These are phyloP conservation scores for Morus bassanus DNA, from an alignment of 2,797 vertebrate species.

Conservation along the genomic window DNA sequence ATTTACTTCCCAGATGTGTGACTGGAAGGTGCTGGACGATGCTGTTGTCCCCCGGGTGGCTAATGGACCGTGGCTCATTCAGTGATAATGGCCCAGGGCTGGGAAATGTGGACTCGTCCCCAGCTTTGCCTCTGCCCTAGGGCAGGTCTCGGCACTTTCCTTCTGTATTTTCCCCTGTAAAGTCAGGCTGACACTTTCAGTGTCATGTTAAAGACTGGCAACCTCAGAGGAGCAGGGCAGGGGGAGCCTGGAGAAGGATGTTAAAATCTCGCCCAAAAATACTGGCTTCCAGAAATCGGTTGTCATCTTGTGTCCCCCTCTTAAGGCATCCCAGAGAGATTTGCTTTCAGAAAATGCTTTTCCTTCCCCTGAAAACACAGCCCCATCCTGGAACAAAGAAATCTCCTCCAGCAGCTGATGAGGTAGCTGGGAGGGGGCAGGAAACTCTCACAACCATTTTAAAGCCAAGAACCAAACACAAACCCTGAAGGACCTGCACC, in stretches of 20 bases:
- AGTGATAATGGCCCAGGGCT: neutral
- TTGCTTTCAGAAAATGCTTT: neutral
- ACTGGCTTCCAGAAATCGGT: neutral
- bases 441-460: neutral
- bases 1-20: neutral
- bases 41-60: neutral
- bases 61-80: neutral
- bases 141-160: neutral
- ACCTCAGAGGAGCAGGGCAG: rapidly evolving
- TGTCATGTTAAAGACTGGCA: neutral
- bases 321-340: neutral
- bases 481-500: neutral
- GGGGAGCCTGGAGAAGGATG: neutral
- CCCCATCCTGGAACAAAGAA: neutral
- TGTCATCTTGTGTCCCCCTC: neutral
- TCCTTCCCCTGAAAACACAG: neutral
- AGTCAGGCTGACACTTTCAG: neutral
- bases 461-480: neutral
- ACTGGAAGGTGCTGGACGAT: neutral
- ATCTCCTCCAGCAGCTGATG: neutral
- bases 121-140: neutral
- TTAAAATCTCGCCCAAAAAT: neutral
- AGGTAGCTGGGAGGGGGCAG: neutral
- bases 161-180: neutral
- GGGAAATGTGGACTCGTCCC: neutral